Percentiles rank a stretch among this genome's conserved stretches.
These are phyloP conservation scores for Melitaea cinxia DNA, from an alignment of 1,140 invertebrate genomes.

Conservation along the genomic window DNA sequence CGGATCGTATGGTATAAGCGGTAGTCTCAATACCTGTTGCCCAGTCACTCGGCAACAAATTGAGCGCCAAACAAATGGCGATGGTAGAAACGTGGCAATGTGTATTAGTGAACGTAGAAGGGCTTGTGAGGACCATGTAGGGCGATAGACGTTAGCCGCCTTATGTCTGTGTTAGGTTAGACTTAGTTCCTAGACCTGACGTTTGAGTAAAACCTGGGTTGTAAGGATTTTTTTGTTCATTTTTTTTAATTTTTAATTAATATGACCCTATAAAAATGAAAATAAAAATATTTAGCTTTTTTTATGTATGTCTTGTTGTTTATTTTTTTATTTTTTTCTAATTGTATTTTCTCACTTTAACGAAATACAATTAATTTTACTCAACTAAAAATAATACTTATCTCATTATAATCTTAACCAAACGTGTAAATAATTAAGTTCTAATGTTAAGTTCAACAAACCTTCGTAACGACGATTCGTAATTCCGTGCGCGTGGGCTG, in stretches of 20 bases:
- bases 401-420: not conserved
- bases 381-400: too few species aligned
- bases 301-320: too few species aligned
- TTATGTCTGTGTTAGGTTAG: slow-evolving; percentile 23
- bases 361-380: too few species aligned
- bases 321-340: too few species aligned
- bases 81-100: slow-evolving; percentile 26
- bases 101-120: slow-evolving; percentile 10
- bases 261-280: too few species aligned
- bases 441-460: slow-evolving; percentile 42
- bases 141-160: not conserved
- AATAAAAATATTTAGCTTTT: too few species aligned
- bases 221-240: not conserved
- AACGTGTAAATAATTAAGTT: slow-evolving; percentile 17
- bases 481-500: slow-evolving; percentile 51
- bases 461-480: slow-evolving; percentile 42
- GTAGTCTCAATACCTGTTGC: slow-evolving; percentile 16
- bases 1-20: slow-evolving; percentile 1
- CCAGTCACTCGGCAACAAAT: slow-evolving; percentile 40
- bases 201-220: not conserved
- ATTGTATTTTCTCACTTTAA: too few species aligned
- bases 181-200: slow-evolving; percentile 4
- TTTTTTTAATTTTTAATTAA: not conserved
- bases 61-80: slow-evolving; percentile 29
- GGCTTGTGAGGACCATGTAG: slow-evolving; percentile 9